Evolutionary conservation across 1,140 invertebrate genomes (phyloP), one percentile per base, ranked within the genome.

Genomic region (Thrips palmi): DNA sequence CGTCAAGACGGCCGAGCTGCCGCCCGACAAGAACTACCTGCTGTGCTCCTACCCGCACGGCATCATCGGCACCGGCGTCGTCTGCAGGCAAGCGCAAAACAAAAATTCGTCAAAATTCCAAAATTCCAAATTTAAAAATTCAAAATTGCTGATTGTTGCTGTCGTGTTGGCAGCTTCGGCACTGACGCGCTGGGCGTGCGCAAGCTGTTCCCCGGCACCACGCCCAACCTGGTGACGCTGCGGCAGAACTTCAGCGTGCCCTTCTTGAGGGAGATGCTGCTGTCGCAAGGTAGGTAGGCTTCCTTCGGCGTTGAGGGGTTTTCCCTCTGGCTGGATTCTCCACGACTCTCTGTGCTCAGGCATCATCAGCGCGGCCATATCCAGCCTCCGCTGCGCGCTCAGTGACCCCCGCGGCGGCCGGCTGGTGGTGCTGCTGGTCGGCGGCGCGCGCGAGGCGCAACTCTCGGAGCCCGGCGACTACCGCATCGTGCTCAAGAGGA

Each of bases 21-120:
- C 81, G 49, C 71, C 83, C 1, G 60, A 65, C 4, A 71, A 63
- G 44, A 88, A 88, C 55, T 92, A 93, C 51, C 63, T 93, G 2
- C 69, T 92, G 40, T 78, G 78, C 2, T 72, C 70, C 33, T 88
- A 87, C 59, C 89, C 89, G 1, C 89, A 96, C 56, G 89, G 89
- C 1, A 65, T 92, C n/a, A 59, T 84, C 10, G 72, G 74, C 19
- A 66, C 68, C 4, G 83, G 85, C 11, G 65, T 69, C 11, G 77
- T 83, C 49, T n/a, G n/a, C n/a, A n/a, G n/a, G n/a, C n/a, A n/a
- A n/a, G n/a, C n/a, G n/a, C n/a, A n/a, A n/a, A n/a, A n/a, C n/a
- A n/a, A n/a, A n/a, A n/a, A n/a, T n/a, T n/a, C n/a, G n/a, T n/a
- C n/a, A n/a, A n/a, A n/a, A n/a, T n/a, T n/a, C n/a, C n/a, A n/a